Evolutionary conservation across 2,113 vertebrate species (phyloP), one percentile per base, ranked within the genome.

Genomic region (Megaceryle maxima): DNA sequence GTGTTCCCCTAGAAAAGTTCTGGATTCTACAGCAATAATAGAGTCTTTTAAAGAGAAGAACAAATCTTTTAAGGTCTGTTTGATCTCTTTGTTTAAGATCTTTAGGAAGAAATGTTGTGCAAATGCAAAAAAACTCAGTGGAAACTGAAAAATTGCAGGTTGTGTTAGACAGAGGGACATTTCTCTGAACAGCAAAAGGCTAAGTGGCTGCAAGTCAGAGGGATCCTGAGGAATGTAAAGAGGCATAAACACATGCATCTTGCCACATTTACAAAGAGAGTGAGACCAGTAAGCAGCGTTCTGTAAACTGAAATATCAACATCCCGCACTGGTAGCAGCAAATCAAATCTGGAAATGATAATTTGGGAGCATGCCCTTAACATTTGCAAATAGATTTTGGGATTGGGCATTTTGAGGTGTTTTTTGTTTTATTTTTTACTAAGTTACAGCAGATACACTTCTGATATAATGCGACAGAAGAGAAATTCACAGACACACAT

Each of bases 281-380:
- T 46, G 26, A 75, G 6, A 28, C 46, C 41, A 31, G 24, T 20
- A 16, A 35, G 9, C 44, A 93, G 15, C 2, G 0, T 19, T 78
- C 41, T 83, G 16, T 9, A 31, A 91, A 51, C 16, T 28, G 44
- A n/a, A 66, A 57, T 5, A 9, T 82, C 35, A 51, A 6, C n/a
- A 37, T 9, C 46, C 13, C 51, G 7, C 31, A 55, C 0, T 0
- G 0, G 9, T 31, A 50, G 51, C 20, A 43, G 44, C 9, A 84
- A 89, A 44, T 6, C 22, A 66, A 22, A 77, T 3, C 17, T 43
- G 50, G 55, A 39, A 62, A 51, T 18, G 5, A 13, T 24, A 51
- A 37, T 29, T 63, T 53, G 11, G 22, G 50, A 83, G 16, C 5
- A 6, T 22, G 56, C 16, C 3, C 18, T 25, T 74, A 70, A 66